phyloP scores from a whole-genome alignment of 2,888 invertebrate species.

The Choristoneura rosaceana region DNA sequence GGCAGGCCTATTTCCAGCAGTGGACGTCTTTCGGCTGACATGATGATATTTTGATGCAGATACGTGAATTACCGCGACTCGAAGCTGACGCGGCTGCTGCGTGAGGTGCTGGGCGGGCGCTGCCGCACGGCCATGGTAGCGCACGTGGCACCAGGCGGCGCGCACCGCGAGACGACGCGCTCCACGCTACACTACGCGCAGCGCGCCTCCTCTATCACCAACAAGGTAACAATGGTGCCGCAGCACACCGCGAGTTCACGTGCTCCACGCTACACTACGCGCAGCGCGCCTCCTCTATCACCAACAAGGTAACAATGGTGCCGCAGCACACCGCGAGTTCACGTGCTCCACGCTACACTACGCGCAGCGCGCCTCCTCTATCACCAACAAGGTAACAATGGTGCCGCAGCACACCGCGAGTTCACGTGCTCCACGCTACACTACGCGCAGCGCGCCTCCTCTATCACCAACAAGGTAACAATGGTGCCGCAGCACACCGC shows the following conservation, averaged over 20 bases:
- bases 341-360: conserved; percentile 97
- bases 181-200: conserved; percentile 98
- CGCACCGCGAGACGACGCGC: conserved; percentile 95
- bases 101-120: conserved; percentile 95
- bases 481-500: too few relatives aligned
- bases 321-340: conserved; percentile 92
- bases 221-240: conserved; percentile 88
- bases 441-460: conserved; percentile 96
- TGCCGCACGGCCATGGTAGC: conserved; percentile 99
- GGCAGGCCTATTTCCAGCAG: too few relatives aligned
- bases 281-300: conserved; percentile 90
- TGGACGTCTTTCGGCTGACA: too few relatives aligned
- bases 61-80: conserved; percentile 99
- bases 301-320: too few relatives aligned
- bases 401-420: conserved; percentile 95
- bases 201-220: conserved; percentile 89
- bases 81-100: conserved; percentile 95
- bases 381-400: conserved; percentile 74
- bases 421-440: conserved; percentile 97
- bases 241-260: conserved; percentile 96
- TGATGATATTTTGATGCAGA: too few relatives aligned
- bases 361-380: conserved; percentile 95
- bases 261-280: conserved; percentile 97
- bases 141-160: conserved; percentile 94
- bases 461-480: too few relatives aligned